Evolutionary conservation across 2,113 vertebrate species (phyloP).

Genomic region (Colinus virginianus): DNA sequence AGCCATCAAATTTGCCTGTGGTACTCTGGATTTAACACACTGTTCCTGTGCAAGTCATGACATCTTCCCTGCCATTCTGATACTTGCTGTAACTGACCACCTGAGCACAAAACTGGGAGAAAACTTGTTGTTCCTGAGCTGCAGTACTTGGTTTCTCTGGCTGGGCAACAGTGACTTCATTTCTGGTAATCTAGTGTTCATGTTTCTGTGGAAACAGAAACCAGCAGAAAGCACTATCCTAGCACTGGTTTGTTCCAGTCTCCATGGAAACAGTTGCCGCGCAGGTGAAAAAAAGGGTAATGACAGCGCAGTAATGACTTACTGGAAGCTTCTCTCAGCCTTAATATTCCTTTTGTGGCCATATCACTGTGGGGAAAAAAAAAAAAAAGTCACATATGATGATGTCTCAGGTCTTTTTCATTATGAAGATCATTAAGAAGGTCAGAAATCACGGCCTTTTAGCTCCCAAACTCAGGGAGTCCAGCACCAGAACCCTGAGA

Average conservation of each 20-base stretch:
- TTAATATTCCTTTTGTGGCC: slow-evolving; percentile 1
- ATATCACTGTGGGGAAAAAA: neutral
- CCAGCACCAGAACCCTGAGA: neutral
- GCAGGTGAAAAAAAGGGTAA: neutral
- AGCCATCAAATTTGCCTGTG: neutral
- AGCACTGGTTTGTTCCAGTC: slow-evolving; percentile 26
- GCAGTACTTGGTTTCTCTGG: neutral
- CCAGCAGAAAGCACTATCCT: neutral
- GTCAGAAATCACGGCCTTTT: neutral
- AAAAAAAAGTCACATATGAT: neutral
- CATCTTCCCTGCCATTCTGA: neutral
- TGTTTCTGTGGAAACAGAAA: slow-evolving; percentile 69
- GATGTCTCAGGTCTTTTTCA: neutral
- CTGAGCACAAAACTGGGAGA: neutral
- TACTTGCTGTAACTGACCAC: fast-evolving
- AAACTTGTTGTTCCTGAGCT: neutral
- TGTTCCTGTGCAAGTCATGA: fast-evolving
- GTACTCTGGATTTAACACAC: neutral
- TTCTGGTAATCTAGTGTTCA: neutral
- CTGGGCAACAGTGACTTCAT: neutral
- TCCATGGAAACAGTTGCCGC: slow-evolving; percentile 64
- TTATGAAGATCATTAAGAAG: neutral
- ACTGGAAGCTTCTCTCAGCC: slow-evolving; percentile 26
- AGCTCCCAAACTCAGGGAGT: neutral
- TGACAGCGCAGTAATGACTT: slow-evolving; percentile 50